Conservation (phyloP, 2,797 vertebrate species). For the Harpagifer antarcticus region DNA sequence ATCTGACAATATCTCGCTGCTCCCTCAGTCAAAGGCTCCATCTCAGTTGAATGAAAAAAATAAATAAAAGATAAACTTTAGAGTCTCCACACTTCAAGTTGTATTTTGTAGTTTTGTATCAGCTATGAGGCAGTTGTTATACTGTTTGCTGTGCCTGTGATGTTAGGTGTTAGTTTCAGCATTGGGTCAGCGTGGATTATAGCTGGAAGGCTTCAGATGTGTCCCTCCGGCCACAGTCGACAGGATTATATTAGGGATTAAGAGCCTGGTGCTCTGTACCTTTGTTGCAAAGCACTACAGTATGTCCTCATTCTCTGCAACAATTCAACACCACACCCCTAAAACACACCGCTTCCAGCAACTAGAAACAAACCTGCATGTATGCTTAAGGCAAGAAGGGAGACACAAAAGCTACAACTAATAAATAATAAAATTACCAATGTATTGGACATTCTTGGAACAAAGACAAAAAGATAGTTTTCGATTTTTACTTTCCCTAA, state of each 20-base stretch:
- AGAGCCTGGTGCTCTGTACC: slow-evolving; percentile 75
- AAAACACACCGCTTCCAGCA: slow-evolving; percentile 26
- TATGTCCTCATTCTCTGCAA: slow-evolving; percentile 63
- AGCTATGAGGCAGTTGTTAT: slow-evolving; percentile 33
- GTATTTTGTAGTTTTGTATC: slow-evolving; percentile 30
- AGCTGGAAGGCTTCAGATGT: slow-evolving; percentile 76
- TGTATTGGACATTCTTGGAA: background rate
- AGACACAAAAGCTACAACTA: background rate
- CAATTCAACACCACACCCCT: slow-evolving; percentile 36
- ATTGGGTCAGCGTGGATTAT: slow-evolving; percentile 75
- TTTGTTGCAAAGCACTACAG: slow-evolving; percentile 65
- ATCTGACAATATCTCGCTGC: slow-evolving; percentile 23
- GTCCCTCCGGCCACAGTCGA: slow-evolving; percentile 75
- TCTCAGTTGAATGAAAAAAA: slow-evolving; percentile 10
- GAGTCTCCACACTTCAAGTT: slow-evolving; percentile 17
- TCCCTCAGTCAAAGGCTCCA: slow-evolving; percentile 16
- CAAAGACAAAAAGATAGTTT: background rate
- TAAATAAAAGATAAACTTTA: slow-evolving; percentile 22
- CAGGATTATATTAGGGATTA: slow-evolving; percentile 85
- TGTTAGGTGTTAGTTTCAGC: slow-evolving; percentile 66
- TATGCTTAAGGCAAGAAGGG: background rate
- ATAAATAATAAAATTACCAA: background rate
- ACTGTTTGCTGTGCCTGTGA: slow-evolving; percentile 32
- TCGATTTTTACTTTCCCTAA: too few species aligned
- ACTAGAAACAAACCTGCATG: slow-evolving; percentile 18